These are phyloP conservation scores for Macrosoma leucophasiata DNA, from an alignment of 2,888 invertebrate genomes.

Conservation along the genomic window DNA sequence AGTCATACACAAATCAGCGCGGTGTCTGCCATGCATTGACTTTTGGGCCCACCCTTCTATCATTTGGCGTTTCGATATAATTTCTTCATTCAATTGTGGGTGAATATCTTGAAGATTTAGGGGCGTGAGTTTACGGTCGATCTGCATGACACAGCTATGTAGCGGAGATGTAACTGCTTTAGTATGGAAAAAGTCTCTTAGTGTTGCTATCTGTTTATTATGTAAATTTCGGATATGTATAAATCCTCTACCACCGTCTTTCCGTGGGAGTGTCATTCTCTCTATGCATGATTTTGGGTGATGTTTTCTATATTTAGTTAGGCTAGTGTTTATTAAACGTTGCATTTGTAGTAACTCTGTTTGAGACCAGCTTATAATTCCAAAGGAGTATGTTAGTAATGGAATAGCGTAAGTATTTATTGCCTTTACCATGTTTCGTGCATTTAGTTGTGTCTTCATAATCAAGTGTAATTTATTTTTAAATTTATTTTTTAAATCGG, in stretches of 20 bases:
- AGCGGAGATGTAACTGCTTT: background rate
- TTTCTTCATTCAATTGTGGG: conserved; percentile 4
- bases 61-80: conserved; percentile 8
- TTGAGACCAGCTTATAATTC: conserved; percentile 4
- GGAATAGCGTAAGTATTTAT: conserved; percentile 14
- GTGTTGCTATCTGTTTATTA: conserved; percentile 1
- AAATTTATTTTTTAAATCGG: conserved; percentile 4
- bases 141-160: background rate
- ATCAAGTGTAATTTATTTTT: conserved; percentile 5
- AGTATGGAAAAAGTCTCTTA: background rate
- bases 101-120: background rate
- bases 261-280: conserved; percentile 2
- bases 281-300: conserved; percentile 1
- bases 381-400: conserved; percentile 15
- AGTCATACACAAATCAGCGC: background rate
- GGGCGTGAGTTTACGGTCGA: background rate
- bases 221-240: conserved; percentile 8
- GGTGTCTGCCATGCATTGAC: conserved; percentile 9
- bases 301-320: conserved; percentile 1
- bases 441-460: conserved; percentile 4
- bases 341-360: conserved; percentile 2
- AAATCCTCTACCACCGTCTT: conserved; percentile 5
- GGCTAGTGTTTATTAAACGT: background rate
- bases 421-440: conserved; percentile 7
- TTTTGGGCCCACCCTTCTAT: conserved; percentile 8